Base-by-base conservation (phyloP, 2,113 vertebrate species). In the Symphodus melops region DNA sequence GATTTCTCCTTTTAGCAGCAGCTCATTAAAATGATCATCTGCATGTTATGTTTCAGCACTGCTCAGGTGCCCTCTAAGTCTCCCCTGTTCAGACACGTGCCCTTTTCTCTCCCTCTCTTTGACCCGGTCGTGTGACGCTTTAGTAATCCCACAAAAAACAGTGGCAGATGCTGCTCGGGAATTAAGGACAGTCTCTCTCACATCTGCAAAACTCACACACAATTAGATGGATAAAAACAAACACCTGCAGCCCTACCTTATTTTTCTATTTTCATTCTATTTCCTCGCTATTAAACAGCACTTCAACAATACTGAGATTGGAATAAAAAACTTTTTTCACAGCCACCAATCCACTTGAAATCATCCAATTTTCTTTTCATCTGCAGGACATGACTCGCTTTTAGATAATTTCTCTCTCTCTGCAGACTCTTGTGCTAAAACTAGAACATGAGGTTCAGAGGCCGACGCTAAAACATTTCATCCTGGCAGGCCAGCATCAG, bases 141-240 rank as follows among this genome's bases (percentile, higher is more conserved):
- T 75, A 55, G 53, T 84, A 84, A 84, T 85, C 79, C 67, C 9
- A 41, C 4, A 0, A 84, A 89, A 89, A 82, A 87, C 82, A 82
- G 63, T 57, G 86, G 61, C 86, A 86, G 86, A 91, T 85, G 88
- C 77, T 3, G 42, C 44, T 42, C 21, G 58, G 21, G 69, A 79
- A 84, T 87, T 68, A 81, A 62, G 58, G 68, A 41, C 51, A 75
- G 33, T 55, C 46, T 67, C 46, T 67, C 62, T 44, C 77, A 89
- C 77, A 80, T 80, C 75, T 82, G 75, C 28, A 78, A 73, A 77
- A 62, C 11, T 9, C 64, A 65, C 11, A 37, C 4, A 53, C 36
- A 67, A n/a, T 56, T 59, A 41, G 3, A 59, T 1, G 0, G 23
- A 63, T 51, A 73, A 14, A 74, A 65, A 41, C 23, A 57, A 37